Evolutionary conservation across 2,797 vertebrate species (phyloP), one percentile per base, ranked within the genome.

Genomic region (Dallia pectoralis): DNA sequence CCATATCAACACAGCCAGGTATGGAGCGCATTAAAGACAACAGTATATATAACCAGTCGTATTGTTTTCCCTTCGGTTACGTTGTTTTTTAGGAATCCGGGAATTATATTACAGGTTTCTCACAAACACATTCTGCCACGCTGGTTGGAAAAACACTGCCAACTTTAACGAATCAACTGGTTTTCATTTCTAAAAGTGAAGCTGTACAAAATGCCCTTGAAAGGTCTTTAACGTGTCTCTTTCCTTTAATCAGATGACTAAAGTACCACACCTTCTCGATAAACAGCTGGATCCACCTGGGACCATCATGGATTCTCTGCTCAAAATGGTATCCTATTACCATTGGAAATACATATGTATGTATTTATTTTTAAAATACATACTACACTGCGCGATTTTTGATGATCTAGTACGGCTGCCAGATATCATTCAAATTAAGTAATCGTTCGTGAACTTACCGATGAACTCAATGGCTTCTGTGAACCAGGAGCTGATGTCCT

Each of bases 401-500:
- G 9, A 4, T 19, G 11, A 59, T 59, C 25, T 59, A 22, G n/a
- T 3, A 27, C 19, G 11, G 11, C 25, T 59, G 9, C n/a, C 11
- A 22, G 9, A 4, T 6, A 27, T 59, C 25, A n/a, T 56, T 56
- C 53, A 1, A 51, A 51, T 15, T 16, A 59, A 59, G 25, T 59
- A 4, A 12, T 4, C 40, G 2, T 40, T n/a, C n/a, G n/a, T n/a
- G n/a, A 16, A 81, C 93, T 81, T 75, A 95, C 94, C 93, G 78
- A 95, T 95, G 83, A 93, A 95, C 79, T 95, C 93, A 4, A 95
- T 95, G 63, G 94, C 94, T 87, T 95, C 94, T 70, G 89, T 87
- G 87, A 95, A 95, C 94, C 94, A 95, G 84, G 91, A 93, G 83
- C 93, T 94, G 88, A 95, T 95, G 85, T 95, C 94, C 51, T 92